These are phyloP conservation scores for Aldabrachelys gigantea DNA, from an alignment of 2,113 vertebrate genomes.

Conservation along the genomic window DNA sequence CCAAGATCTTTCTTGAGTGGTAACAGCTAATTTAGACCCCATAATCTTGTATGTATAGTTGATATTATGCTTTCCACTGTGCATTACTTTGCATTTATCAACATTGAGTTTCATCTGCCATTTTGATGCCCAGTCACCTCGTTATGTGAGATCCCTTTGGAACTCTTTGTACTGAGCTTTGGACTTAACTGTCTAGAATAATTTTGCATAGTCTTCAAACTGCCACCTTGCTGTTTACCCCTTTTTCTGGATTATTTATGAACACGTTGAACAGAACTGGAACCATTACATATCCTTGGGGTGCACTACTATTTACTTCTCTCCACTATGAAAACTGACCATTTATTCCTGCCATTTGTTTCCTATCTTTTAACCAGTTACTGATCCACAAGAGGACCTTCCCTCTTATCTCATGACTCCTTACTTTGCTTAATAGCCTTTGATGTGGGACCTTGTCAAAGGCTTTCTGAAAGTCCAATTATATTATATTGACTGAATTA, in stretches of 20 bases:
- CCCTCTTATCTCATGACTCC: background rate
- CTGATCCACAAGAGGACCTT: background rate
- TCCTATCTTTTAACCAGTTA: background rate
- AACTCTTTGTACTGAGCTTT: background rate
- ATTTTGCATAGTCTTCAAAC: background rate
- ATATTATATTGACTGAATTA: background rate
- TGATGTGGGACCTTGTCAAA: background rate
- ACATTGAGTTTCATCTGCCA: background rate
- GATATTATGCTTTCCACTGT: background rate
- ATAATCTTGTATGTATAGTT: background rate
- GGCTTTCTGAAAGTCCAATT: background rate
- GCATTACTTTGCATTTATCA: background rate
- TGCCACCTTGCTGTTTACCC: too few relatives aligned
- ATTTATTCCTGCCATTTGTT: background rate
- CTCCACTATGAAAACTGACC: background rate
- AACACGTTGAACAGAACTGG: background rate
- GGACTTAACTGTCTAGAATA: background rate
- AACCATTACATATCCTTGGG: background rate
- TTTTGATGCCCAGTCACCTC: background rate
- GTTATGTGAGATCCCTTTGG: background rate
- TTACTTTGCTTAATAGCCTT: background rate
- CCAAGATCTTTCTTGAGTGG: background rate
- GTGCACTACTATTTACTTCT: background rate
- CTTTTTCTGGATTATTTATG: background rate
- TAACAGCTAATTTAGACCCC: background rate